Conservation (phyloP, 2,888 invertebrate species). For the Nemurella pictetii region DNA sequence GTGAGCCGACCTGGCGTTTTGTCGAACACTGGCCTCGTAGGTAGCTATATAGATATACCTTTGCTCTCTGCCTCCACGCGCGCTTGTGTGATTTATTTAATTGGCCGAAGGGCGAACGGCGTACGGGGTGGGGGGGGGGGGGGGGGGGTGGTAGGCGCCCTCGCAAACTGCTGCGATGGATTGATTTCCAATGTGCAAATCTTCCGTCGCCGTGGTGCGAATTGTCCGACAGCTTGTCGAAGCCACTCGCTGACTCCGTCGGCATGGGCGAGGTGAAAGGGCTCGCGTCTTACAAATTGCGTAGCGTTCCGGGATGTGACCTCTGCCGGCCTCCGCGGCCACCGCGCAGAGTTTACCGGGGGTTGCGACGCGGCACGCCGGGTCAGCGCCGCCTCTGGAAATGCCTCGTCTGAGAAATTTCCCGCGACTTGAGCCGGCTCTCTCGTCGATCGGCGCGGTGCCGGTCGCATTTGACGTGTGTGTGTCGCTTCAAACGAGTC, state of each 20-base stretch:
- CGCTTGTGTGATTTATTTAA: background rate
- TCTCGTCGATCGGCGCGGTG: background rate
- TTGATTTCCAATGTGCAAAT: background rate
- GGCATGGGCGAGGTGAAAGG: background rate
- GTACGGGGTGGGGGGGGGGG: background rate
- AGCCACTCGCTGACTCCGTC: background rate
- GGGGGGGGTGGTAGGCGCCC: background rate
- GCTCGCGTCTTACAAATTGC: background rate
- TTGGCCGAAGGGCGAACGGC: background rate
- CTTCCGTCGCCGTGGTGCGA: background rate
- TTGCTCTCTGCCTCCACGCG: background rate
- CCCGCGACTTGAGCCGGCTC: background rate
- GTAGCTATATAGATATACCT: too few species aligned
- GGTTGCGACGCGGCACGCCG: background rate
- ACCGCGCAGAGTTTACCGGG: background rate
- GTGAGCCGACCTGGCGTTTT: background rate
- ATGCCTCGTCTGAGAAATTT: background rate
- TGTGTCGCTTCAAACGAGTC: background rate
- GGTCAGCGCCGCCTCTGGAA: background rate
- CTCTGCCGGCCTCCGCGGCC: background rate
- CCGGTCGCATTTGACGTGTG: too few species aligned
- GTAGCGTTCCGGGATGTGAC: background rate
- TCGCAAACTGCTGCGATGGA: background rate
- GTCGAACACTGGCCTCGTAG: background rate
- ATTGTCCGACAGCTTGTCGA: background rate